Base-by-base conservation (phyloP, 2,113 vertebrate species). In the Numida meleagris region DNA sequence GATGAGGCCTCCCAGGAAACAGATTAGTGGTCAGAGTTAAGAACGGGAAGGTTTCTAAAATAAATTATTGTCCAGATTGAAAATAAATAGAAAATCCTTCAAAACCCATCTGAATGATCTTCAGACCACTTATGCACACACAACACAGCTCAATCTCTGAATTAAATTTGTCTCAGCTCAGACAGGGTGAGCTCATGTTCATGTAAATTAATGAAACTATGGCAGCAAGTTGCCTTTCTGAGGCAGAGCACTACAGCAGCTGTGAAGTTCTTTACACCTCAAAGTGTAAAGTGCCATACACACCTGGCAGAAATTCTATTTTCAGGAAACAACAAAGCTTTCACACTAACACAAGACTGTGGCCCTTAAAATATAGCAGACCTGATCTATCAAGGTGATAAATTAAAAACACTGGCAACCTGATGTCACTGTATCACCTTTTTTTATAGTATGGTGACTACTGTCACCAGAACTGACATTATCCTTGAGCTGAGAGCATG, bases 181-280 rank as follows among this genome's bases (percentile, higher is more conserved):
- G 58, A 19, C 10, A 12, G 11, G 6, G 15, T 12, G 21, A 20
- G 31, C 23, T 34, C 40, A 23, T 2, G 2, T 27, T n/a, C 42
- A 6, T 0, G 0, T 10, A 31, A 79, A 59, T 51, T 29, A 40
- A 65, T 24, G 27, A 65, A 51, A 16, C 27, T 7, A 0, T 40
- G 38, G 13, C 45, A 88, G 38, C 6, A 17, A 82, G 25, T 5
- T 3, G 6, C 4, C 23, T 71, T 80, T 33, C 53, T 8, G 53
- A 62, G 12, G 20, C 46, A 63, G 25, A 58, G 19, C 20, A 42
- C 27, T 55, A 57, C 48, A 79, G 63, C 21, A 48, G 8, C 13
- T 29, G 25, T 53, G 12, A 71, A 79, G 17, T 13, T 14, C 25
- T 86, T 73, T 17, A 12, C 31, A 59, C 2, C 8, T 70, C 48